Base-by-base conservation (phyloP, 1,140 invertebrate genomes). In the Meloidogyne floridensis region DNA sequence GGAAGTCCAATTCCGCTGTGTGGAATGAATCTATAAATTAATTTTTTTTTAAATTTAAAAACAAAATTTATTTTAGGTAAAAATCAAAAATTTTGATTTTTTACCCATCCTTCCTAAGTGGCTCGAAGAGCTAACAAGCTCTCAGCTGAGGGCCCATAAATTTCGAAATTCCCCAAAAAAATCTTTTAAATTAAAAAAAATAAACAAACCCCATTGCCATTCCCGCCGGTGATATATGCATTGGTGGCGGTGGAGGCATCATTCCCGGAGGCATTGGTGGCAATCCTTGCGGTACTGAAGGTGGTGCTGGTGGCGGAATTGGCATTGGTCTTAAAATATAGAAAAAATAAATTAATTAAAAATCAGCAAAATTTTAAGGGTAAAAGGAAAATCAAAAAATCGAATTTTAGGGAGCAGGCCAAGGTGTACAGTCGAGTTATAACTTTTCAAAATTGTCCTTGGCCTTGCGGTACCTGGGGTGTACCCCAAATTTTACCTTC, bases 211-310 rank as follows among this genome's bases (percentile, higher is more conserved):
- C 76, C 76, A 77, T 77, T 3, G 76, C 18, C 76, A 77, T 77
- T n/a, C 76, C 76, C n/a, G 76, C 53, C 2, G 54, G 53, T 20
- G 76, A 9, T 42, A 77, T 77, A 13, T 18, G n/a, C 75, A 69
- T 80, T 56, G 59, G 72, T 72, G 75, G 73, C 53, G 81, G 85
- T 56, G 83, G 81, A 20, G 74, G 74, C 83, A 78, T 75, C 79
- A 71, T 75, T 83, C 18, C 74, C 54, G 71, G 83, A 59, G 75
- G 78, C 77, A 85, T 72, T 20, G 77, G 81, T 69, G 76, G 81
- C 8, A 15, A 53, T 59, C 72, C 81, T 73, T 70, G 82, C 81
- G 80, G 81, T 54, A 72, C 76, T 73, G 74, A 83, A 69, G 69
- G 65, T 13, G 75, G 82, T 81, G 74, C 75, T 76, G 69, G 74